Evolutionary conservation across 1,140 invertebrate genomes (phyloP).

Genomic region (Tetragnatha versicolor): DNA sequence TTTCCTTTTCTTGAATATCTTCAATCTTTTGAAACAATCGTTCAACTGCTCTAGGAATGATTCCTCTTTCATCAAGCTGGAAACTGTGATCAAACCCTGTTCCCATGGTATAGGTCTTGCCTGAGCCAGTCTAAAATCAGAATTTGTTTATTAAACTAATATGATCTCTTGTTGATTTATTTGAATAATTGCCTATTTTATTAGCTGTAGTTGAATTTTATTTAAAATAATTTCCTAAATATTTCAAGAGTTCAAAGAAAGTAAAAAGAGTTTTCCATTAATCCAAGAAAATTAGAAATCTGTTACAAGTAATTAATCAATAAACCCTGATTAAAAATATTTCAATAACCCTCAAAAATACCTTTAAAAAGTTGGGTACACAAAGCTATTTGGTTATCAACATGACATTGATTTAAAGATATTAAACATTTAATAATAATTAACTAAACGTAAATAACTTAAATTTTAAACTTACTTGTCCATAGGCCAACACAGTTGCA

Average conservation of each 20-base stretch:
- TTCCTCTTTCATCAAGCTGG: conserved; percentile 77
- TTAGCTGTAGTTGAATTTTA: too few species aligned
- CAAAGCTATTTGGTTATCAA: too few species aligned
- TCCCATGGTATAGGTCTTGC: conserved; percentile 99
- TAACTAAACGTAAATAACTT: too few species aligned
- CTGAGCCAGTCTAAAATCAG: conserved; percentile 88
- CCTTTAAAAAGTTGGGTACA: too few species aligned
- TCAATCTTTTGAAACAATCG: conserved; percentile 87
- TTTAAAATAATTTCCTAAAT: conserved; percentile 33
- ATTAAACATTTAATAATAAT: too few species aligned
- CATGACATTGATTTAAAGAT: too few species aligned
- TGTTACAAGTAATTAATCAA: neutral
- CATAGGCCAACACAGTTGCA: conserved; percentile 95
- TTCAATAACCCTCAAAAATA: too few species aligned
- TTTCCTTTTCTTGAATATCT: conserved; percentile 70
- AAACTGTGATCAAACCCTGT: conserved; percentile 89
- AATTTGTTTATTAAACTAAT: too few species aligned
- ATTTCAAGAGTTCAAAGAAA: neutral
- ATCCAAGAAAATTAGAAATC: neutral
- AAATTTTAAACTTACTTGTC: conserved; percentile 71
- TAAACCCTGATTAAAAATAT: conserved; percentile 6
- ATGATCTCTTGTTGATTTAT: too few species aligned
- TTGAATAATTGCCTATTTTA: too few species aligned
- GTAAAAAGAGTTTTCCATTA: conserved; percentile 26
- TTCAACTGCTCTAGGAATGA: conserved; percentile 91